Evolutionary conservation across 2,888 invertebrate genomes (phyloP).

Genomic region (Gerosis bhagava): DNA sequence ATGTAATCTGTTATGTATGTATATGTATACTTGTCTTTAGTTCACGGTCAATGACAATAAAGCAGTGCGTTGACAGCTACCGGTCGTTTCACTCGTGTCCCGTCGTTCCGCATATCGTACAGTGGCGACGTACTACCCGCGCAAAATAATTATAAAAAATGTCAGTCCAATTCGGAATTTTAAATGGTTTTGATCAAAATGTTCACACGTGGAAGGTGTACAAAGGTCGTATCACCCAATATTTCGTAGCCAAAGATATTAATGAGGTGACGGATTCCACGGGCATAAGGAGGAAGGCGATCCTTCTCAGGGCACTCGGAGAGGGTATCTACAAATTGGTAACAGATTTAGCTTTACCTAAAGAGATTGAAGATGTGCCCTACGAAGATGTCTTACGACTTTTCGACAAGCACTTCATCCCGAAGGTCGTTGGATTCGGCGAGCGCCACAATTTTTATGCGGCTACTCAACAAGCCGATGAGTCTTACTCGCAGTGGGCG

Average conservation of each 20-base stretch:
- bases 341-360: conserved; percentile 14
- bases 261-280: not conserved
- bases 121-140: conserved; percentile 16
- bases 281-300: conserved; percentile 11
- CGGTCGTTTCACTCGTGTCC: not conserved
- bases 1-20: no score
- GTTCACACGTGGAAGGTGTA: conserved; percentile 17
- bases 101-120: no score
- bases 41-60: no score
- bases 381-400: conserved; percentile 29
- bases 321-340: conserved; percentile 15
- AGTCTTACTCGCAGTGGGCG: conserved; percentile 30
- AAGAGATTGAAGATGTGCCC: conserved; percentile 7
- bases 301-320: conserved; percentile 16
- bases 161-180: not conserved
- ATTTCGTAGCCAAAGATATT: conserved; percentile 25
- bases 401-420: conserved; percentile 38
- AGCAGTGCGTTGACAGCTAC: no score
- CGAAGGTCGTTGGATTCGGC: conserved; percentile 37
- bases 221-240: conserved; percentile 19
- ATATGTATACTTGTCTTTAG: no score
- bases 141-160: not conserved
- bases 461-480: conserved; percentile 32
- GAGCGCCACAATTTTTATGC: conserved; percentile 39
- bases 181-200: conserved; percentile 17